These are phyloP conservation scores for Siniperca undulata DNA, from an alignment of 2,797 vertebrate genomes.

Conservation along the genomic window DNA sequence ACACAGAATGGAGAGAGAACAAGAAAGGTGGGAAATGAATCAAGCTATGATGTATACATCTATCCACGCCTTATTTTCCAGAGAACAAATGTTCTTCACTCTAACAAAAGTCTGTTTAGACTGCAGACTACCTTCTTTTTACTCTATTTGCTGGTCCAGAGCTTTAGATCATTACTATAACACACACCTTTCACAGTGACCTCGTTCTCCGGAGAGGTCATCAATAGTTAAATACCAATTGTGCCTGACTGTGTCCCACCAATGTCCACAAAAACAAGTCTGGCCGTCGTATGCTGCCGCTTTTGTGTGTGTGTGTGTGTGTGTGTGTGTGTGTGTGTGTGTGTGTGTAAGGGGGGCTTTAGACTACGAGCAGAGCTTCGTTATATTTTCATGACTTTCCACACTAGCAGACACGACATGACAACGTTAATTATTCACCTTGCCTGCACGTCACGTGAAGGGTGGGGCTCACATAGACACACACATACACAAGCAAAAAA, in stretches of 20 bases:
- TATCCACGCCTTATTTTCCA: constrained; percentile 22
- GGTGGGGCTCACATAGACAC: constrained; percentile 8
- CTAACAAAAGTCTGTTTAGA: constrained; percentile 8
- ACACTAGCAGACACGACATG: constrained; percentile 77
- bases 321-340: constrained; percentile 16
- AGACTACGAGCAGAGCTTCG: constrained; percentile 47
- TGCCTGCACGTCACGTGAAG: constrained; percentile 36
- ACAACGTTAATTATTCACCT: constrained; percentile 81
- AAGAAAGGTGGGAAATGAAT: constrained; percentile 31
- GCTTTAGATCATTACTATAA: background rate
- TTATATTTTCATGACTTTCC: constrained; percentile 84
- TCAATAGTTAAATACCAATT: constrained; percentile 82
- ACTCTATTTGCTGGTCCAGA: background rate
- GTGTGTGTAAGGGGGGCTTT: background rate
- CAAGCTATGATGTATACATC: background rate
- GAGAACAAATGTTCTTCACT: background rate
- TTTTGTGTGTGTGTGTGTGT: constrained; percentile 18
- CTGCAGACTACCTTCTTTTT: background rate
- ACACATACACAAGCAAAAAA: background rate
- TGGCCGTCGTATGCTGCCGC: constrained; percentile 24
- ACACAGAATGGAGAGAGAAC: background rate
- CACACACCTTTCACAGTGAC: constrained; percentile 39
- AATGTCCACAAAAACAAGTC: constrained; percentile 53
- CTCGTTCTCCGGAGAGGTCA: constrained; percentile 66
- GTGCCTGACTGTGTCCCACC: constrained; percentile 45